Percentiles rank a stretch among this genome's conserved stretches.
Conservation (phyloP, 2,797 vertebrate genomes). For the Halcyon chelicuti region DNA sequence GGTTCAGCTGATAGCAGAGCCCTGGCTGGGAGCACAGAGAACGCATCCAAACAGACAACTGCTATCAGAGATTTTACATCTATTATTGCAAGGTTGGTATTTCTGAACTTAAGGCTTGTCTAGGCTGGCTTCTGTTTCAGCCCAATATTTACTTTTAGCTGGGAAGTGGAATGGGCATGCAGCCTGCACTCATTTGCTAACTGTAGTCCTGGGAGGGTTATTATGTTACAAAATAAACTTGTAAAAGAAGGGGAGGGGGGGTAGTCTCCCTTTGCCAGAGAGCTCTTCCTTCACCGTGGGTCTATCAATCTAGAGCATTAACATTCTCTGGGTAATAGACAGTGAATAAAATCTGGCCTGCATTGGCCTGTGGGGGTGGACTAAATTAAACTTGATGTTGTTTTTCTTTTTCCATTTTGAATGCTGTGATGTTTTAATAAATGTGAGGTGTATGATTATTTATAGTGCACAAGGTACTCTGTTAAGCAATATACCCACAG, state of each 20-base stretch:
- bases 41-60: not conserved
- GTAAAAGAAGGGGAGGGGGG: not conserved
- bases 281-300: not conserved
- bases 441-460: not conserved
- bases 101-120: slow-evolving; percentile 21
- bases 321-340: not conserved
- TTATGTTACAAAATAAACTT: not conserved
- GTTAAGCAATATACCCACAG: not conserved
- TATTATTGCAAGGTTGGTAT: slow-evolving; percentile 13
- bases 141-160: slow-evolving; percentile 8
- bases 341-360: not conserved
- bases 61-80: slow-evolving; percentile 11
- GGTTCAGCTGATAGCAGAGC: slow-evolving; percentile 8
- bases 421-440: not conserved
- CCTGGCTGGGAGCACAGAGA: slow-evolving; percentile 6
- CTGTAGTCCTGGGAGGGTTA: not conserved
- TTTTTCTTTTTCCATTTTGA: not conserved
- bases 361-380: not conserved
- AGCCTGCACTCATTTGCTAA: not conserved
- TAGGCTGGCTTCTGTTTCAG: not conserved
- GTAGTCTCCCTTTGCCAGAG: not conserved
- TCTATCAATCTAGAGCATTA: not conserved
- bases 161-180: not conserved
- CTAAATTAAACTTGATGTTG: not conserved
- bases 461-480: not conserved